These are phyloP conservation scores for Biston stratarius DNA, from an alignment of 2,888 invertebrate genomes.

Conservation along the genomic window DNA sequence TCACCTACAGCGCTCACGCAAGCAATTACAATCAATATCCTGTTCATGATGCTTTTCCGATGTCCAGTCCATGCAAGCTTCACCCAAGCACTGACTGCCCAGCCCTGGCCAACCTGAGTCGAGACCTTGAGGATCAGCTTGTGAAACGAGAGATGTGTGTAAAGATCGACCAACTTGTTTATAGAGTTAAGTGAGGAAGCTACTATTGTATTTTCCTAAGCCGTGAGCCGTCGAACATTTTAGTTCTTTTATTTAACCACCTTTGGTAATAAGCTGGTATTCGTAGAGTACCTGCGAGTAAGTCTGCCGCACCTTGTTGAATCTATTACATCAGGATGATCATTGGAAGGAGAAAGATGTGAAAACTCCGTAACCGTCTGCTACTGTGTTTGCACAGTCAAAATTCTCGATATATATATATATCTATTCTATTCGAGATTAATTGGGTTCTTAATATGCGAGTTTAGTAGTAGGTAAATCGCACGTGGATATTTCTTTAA, in stretches of 20 bases:
- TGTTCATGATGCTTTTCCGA: slow-evolving; percentile 63
- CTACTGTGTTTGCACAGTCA: background rate
- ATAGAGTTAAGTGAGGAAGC: background rate
- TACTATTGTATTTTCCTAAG: background rate
- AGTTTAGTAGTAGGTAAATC: too few relatives aligned
- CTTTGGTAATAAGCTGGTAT: slow-evolving; percentile 36
- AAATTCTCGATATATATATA: background rate
- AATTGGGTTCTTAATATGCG: too few relatives aligned
- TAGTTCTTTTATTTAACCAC: background rate
- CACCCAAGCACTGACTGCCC: slow-evolving; percentile 64
- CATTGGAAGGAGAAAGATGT: slow-evolving; percentile 19
- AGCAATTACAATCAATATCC: slow-evolving; percentile 69
- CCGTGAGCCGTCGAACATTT: background rate
- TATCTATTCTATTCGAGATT: background rate
- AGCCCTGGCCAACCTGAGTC: slow-evolving; percentile 50
- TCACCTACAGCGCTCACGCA: slow-evolving; percentile 75
- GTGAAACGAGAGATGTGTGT: slow-evolving; percentile 56
- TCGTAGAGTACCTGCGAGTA: slow-evolving; percentile 35
- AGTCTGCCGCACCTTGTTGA: slow-evolving; percentile 61
- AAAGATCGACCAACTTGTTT: slow-evolving; percentile 3
- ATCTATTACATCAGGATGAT: slow-evolving; percentile 41
- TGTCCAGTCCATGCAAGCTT: slow-evolving; percentile 63
- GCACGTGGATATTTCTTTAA: too few relatives aligned
- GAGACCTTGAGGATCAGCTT: slow-evolving; percentile 76
- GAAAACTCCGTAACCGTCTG: slow-evolving; percentile 15